Base-by-base conservation (phyloP, 2,113 vertebrate species). In the Triplophysa rosa region DNA sequence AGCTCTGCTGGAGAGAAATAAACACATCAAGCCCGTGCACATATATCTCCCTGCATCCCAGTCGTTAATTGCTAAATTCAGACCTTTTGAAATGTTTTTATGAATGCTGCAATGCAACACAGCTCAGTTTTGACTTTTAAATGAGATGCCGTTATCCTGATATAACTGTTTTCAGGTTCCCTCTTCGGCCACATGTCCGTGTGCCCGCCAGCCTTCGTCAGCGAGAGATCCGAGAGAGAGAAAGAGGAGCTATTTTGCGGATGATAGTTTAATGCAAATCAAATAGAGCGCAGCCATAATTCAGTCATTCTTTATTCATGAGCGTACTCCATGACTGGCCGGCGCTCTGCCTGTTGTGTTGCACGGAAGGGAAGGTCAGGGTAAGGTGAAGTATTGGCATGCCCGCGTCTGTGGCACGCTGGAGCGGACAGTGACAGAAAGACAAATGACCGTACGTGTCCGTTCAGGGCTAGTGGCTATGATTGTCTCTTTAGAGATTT, bases 381-480 rank as follows among this genome's bases (percentile, higher is more conserved):
- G 37, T 47, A 67, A 83, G 80, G 80, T 84, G 80, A 84, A 80
- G 71, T 80, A 72, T 79, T 76, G 70, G 59, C 79, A 74, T 79
- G 68, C 63, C 33, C 56, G 40, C 42, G 21, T 59, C 76, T 40
- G 14, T 10, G 67, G 72, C 19, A n/a, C 58, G 17, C 16, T 66
- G 33, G 64, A 84, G 69, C 80, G 19, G 14, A 69, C 54, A n/a
- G 33, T 81, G 80, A 79, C 85, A 84, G 80, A 64, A 79, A 83
- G 85, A 84, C 65, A 67, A 79, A 86, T 83, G 79, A 70, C 75
- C n/a, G 42, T 58, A 67, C 61, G 29, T 77, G 65, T 73, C 65
- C 29, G 67, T 79, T 85, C 75, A 80, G 29, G 64, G 76, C 78
- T 86, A 78, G 77, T 75, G 62, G 77, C 82, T 65, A 75, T 82